Percentiles rank a stretch among this genome's conserved stretches.
phyloP scores from a whole-genome alignment of 1,140 invertebrate species.

The Zaprionus gabonicus region DNA sequence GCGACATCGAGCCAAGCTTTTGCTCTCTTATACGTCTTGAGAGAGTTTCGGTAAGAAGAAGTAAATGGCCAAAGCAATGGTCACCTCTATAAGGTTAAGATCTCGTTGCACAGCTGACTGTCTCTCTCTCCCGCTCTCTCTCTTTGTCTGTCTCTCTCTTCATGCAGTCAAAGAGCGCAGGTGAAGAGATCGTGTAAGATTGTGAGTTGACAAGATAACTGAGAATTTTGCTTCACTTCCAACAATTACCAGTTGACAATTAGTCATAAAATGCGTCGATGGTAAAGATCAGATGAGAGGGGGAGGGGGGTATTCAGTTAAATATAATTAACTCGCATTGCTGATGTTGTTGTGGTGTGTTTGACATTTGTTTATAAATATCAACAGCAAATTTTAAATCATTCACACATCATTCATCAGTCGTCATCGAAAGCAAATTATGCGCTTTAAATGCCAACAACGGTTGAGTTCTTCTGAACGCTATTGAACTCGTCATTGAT shows the following conservation, averaged over 20 bases:
- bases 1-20: slow-evolving; percentile 59
- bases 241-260: slow-evolving; percentile 54
- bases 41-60: slow-evolving; percentile 17
- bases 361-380: slow-evolving; percentile 62
- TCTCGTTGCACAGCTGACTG: slow-evolving; percentile 51
- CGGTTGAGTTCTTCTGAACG: slow-evolving; percentile 68
- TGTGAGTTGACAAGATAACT: slow-evolving; percentile 50
- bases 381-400: slow-evolving; percentile 12
- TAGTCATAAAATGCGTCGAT: slow-evolving; percentile 78
- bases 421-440: slow-evolving; percentile 55
- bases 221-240: slow-evolving; percentile 30
- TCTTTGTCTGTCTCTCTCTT: neutral
- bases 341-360: slow-evolving; percentile 39
- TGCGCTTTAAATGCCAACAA: slow-evolving; percentile 73
- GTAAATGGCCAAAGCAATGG: slow-evolving; percentile 25
- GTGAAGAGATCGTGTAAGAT: slow-evolving; percentile 15
- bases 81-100: slow-evolving; percentile 30
- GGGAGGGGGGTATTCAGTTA: slow-evolving; percentile 17
- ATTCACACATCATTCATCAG: slow-evolving; percentile 4
- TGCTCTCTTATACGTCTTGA: slow-evolving; percentile 36
- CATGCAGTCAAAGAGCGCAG: slow-evolving; percentile 20
- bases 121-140: slow-evolving; percentile 17
- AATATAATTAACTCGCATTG: slow-evolving; percentile 64
- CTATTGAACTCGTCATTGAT: slow-evolving; percentile 74
- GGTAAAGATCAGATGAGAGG: slow-evolving; percentile 59